phyloP scores from a whole-genome alignment of 2,797 vertebrate genomes.

The Anabas testudineus region DNA sequence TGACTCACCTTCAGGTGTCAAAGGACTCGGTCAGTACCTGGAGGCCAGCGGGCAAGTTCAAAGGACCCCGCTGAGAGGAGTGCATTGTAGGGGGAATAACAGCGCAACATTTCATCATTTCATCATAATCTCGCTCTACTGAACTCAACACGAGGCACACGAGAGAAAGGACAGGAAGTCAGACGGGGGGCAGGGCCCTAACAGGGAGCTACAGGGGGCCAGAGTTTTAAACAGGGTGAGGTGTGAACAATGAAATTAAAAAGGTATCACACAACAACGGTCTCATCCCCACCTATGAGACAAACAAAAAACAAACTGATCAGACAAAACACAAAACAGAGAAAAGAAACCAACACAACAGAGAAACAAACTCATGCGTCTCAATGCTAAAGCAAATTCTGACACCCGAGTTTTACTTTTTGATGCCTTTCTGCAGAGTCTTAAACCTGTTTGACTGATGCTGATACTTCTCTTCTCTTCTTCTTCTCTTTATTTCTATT shows the following conservation, averaged over 20 bases:
- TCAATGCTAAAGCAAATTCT: neutral
- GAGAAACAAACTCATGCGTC: conserved; percentile 47
- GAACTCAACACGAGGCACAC: conserved; percentile 67
- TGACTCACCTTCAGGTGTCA: conserved; percentile 87
- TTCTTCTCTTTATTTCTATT: neutral
- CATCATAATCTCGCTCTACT: conserved; percentile 68
- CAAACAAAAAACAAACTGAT: conserved; percentile 81
- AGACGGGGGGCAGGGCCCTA: conserved; percentile 38
- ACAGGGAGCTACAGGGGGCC: conserved; percentile 37
- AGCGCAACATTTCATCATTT: conserved; percentile 82
- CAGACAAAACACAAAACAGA: conserved; percentile 70
- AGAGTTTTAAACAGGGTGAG: conserved; percentile 36
- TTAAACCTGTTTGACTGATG: no score
- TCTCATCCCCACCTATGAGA: conserved; percentile 84
- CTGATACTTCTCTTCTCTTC: no score
- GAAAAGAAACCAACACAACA: conserved; percentile 34
- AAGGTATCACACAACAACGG: conserved; percentile 77
- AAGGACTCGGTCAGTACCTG: conserved; percentile 83
- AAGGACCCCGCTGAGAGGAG: conserved; percentile 79
- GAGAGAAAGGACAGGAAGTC: conserved; percentile 52
- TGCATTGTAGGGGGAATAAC: conserved; percentile 85
- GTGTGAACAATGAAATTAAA: conserved; percentile 52
- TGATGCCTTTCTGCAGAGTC: no score
- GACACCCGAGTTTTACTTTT: neutral
- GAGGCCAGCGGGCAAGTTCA: conserved; percentile 83